Conservation (phyloP, 2,797 vertebrate genomes). For the Chelmon rostratus region DNA sequence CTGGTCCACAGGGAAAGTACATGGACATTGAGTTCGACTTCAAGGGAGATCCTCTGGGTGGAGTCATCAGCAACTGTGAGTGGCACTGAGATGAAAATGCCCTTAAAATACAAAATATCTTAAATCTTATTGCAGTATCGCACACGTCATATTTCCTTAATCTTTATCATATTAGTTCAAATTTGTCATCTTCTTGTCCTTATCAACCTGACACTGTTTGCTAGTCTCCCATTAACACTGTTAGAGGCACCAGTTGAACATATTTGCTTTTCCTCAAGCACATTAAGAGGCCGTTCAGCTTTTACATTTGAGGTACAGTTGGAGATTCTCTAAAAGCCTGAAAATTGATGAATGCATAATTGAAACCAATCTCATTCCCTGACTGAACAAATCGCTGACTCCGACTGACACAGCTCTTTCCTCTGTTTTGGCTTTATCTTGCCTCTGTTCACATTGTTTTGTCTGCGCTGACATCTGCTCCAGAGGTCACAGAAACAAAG, state of each 20-base stretch:
- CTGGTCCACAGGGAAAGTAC: constrained; percentile 94
- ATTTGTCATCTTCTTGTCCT: not conserved
- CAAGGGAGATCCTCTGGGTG: constrained; percentile 98
- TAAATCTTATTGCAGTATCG: not conserved
- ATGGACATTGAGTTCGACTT: constrained; percentile 99
- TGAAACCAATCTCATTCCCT: constrained; percentile 20
- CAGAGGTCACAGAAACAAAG: constrained; percentile 79
- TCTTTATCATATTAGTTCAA: not conserved
- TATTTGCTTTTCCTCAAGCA: not conserved
- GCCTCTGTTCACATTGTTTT: constrained; percentile 72
- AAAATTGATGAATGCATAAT: not conserved
- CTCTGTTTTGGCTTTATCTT: constrained; percentile 60
- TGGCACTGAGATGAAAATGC: constrained; percentile 53
- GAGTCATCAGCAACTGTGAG: constrained; percentile 99
- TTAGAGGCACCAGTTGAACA: not conserved
- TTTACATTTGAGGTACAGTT: no score
- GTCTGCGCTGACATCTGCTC: constrained; percentile 62
- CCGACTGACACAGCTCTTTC: constrained; percentile 14
- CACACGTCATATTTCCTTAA: not conserved
- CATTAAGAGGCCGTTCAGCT: not conserved
- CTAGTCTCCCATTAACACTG: not conserved
- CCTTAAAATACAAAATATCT: not conserved
- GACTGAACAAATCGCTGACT: constrained; percentile 10
- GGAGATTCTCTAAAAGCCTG: not conserved
- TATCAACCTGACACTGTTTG: not conserved